A percentile compares a stretch with the other conserved stretches of the same genome.
These are phyloP conservation scores for Chrysina gloriosa DNA, from an alignment of 2,888 invertebrate species.

Conservation along the genomic window DNA sequence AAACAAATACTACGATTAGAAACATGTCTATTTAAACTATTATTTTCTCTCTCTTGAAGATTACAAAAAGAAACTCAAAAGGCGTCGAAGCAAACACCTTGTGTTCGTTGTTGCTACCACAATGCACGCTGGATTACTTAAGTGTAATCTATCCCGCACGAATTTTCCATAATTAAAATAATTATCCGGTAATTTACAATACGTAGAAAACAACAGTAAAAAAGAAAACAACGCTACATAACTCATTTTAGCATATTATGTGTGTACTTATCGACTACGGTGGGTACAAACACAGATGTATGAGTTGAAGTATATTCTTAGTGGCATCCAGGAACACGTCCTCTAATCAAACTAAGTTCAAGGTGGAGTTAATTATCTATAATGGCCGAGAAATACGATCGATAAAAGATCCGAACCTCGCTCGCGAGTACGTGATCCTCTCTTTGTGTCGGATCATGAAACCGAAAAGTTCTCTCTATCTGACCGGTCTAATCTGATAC, in stretches of 20 bases:
- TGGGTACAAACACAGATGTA: background rate
- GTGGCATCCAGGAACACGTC: slow-evolving; percentile 50
- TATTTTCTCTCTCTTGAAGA: no score
- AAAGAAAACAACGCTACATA: slow-evolving; percentile 47
- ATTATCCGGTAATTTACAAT: slow-evolving; percentile 50
- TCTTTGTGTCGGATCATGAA: background rate
- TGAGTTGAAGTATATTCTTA: no score
- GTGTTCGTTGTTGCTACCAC: background rate
- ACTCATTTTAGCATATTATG: slow-evolving; percentile 50
- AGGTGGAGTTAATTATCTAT: slow-evolving; percentile 57
- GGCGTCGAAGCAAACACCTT: background rate
- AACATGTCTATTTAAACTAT: no score
- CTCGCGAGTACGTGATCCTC: slow-evolving; percentile 10
- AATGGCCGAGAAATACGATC: slow-evolving; percentile 54
- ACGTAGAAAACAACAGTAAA: slow-evolving; percentile 20
- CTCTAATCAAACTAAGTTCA: slow-evolving; percentile 56
- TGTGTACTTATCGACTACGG: background rate
- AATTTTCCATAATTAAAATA: slow-evolving; percentile 53
- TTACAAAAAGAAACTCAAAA: no score
- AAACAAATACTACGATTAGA: no score
- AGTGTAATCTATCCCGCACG: slow-evolving; percentile 47
- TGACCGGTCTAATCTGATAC: background rate
- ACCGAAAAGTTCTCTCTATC: background rate
- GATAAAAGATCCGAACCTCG: slow-evolving; percentile 47
- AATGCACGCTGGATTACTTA: slow-evolving; percentile 45